Conservation (phyloP, 2,888 invertebrate species). For the Elgonia sp. region DNA sequence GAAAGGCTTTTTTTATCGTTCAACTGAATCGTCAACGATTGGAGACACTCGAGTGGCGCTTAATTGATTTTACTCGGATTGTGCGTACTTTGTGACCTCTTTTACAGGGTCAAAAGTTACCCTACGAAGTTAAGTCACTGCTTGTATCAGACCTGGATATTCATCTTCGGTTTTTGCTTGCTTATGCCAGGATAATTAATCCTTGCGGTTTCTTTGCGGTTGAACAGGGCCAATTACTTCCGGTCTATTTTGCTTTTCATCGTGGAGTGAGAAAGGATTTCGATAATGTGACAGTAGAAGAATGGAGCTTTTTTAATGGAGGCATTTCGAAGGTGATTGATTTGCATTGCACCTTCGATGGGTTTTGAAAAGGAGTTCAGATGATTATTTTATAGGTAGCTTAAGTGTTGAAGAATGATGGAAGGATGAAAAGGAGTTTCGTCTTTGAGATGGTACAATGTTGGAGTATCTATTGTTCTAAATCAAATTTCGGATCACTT, state of each 20-base stretch:
- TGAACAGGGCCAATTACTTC: conserved; percentile 30
- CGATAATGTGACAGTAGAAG: conserved; percentile 20
- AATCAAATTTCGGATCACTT: no score
- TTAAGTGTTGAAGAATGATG: no score
- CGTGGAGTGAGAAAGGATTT: no score
- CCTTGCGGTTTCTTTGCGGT: conserved; percentile 28
- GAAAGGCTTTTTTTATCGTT: conserved; percentile 52
- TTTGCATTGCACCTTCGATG: no score
- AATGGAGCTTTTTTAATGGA: conserved; percentile 1
- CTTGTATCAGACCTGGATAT: conserved; percentile 34
- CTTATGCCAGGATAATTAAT: conserved; percentile 52
- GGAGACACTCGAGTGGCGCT: conserved; percentile 56
- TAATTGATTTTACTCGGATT: conserved; percentile 69
- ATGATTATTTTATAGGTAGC: no score
- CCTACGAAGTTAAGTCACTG: not conserved
- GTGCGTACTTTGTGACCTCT: conserved; percentile 39
- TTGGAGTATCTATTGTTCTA: no score
- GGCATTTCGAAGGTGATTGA: no score
- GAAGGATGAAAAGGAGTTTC: no score
- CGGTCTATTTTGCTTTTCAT: conserved; percentile 34
- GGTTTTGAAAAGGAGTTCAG: no score
- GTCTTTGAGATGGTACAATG: no score
- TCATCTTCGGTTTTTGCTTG: conserved; percentile 48
- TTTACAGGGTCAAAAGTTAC: not conserved
- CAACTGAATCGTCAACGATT: conserved; percentile 56